These are phyloP conservation scores for Gorsachius magnificus DNA, from an alignment of 2,797 vertebrate genomes.

Conservation along the genomic window DNA sequence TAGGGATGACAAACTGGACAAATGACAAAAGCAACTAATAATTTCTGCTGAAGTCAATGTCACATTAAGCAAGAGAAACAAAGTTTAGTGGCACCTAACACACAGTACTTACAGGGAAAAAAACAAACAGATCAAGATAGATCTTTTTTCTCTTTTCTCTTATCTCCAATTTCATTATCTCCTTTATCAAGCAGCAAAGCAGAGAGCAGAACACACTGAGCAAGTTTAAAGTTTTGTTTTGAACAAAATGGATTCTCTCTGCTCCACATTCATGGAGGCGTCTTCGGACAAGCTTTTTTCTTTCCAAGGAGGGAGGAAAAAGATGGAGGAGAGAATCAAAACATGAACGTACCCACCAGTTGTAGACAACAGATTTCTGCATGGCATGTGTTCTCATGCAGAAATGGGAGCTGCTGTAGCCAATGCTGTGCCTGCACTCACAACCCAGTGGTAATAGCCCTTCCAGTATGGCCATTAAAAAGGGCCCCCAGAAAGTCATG, in stretches of 20 bases:
- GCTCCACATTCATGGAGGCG: neutral
- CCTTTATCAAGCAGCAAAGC: neutral
- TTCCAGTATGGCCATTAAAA: neutral
- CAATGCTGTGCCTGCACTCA: neutral
- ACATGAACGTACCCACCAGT: neutral
- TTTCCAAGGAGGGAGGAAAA: neutral
- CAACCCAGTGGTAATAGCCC: accelerated
- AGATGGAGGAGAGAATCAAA: neutral
- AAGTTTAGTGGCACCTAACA: neutral
- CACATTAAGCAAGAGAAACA: neutral
- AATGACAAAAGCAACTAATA: neutral
- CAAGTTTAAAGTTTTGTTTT: neutral
- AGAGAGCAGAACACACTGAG: neutral
- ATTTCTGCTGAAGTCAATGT: neutral
- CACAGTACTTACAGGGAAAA: neutral
- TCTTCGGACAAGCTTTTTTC: neutral
- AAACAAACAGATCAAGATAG: neutral
- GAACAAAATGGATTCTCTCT: neutral
- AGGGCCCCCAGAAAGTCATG: neutral
- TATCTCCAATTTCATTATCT: constrained; percentile 35
- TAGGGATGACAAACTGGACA: neutral
- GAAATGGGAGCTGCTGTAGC: neutral
- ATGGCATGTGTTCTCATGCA: neutral
- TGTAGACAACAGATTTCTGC: neutral
- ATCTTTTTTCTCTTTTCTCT: neutral